Conservation (phyloP, 1,140 invertebrate genomes). For the Pseudobourletiella spinata region DNA sequence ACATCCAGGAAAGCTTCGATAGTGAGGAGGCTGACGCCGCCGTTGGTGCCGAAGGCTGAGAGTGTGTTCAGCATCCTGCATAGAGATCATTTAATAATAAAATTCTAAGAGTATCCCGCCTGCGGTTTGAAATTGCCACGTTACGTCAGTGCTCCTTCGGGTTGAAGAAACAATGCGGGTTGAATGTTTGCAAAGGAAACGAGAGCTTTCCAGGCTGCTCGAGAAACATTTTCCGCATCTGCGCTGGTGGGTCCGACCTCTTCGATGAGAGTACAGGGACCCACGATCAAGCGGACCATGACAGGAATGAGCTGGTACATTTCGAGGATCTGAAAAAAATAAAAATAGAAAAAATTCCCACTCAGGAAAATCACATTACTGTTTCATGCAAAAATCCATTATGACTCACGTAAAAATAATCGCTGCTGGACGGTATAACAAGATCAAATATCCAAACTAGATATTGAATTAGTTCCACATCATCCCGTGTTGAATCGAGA, state of each 20-base stretch:
- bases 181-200: neutral
- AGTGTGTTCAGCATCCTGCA: neutral
- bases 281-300: neutral
- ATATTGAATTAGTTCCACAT: neutral
- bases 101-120: too few species aligned
- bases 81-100: neutral
- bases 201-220: neutral
- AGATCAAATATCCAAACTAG: slow-evolving; percentile 1
- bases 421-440: neutral
- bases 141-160: neutral
- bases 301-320: neutral
- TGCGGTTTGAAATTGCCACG: too few species aligned
- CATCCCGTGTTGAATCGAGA: neutral
- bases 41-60: neutral
- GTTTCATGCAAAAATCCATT: neutral
- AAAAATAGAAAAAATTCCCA: too few species aligned
- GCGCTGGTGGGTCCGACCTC: neutral
- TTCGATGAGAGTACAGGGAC: neutral
- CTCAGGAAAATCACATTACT: neutral
- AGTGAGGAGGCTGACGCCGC: neutral
- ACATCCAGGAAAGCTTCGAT: neutral
- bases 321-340: neutral
- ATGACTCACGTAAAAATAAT: neutral
- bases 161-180: neutral
- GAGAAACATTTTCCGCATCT: neutral